Percentiles rank a stretch among this genome's conserved stretches.
Evolutionary conservation across 1,140 invertebrate species (phyloP).

Genomic region (Venustaconcha ellipsiformis): DNA sequence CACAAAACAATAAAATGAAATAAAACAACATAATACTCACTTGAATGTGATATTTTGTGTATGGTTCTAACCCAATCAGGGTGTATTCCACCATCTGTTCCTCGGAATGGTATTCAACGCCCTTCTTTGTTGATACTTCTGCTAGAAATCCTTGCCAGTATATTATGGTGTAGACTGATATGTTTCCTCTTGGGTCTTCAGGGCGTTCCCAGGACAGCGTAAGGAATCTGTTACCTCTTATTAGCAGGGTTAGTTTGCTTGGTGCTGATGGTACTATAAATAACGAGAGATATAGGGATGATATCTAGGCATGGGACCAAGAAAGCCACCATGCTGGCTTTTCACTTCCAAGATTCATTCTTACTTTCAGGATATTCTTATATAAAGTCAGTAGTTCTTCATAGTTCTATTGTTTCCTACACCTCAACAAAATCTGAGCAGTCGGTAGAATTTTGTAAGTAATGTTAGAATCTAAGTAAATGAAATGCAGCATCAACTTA

Average conservation of each 20-base stretch:
- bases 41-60: constrained; percentile 29
- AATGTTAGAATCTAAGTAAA: too few relatives aligned
- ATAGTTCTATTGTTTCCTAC: too few relatives aligned
- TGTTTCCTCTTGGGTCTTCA: constrained; percentile 29
- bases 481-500: too few relatives aligned
- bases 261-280: constrained; percentile 36
- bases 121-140: constrained; percentile 30
- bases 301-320: too few relatives aligned
- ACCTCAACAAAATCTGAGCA: too few relatives aligned
- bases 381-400: too few relatives aligned
- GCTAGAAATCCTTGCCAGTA: constrained; percentile 36
- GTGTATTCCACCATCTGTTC: constrained; percentile 23
- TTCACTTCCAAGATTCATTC: too few relatives aligned
- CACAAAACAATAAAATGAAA: too few relatives aligned
- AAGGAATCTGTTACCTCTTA: constrained; percentile 25
- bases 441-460: too few relatives aligned
- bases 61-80: constrained; percentile 18
- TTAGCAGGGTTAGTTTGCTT: constrained; percentile 12
- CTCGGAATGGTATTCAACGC: constrained; percentile 19
- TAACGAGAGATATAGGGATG: background rate
- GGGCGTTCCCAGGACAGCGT: constrained; percentile 43
- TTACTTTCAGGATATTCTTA: too few relatives aligned
- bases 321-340: too few relatives aligned
- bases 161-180: constrained; percentile 41
- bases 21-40: background rate